Base-by-base conservation (phyloP, 2,797 vertebrate species). In the Argya squamiceps region DNA sequence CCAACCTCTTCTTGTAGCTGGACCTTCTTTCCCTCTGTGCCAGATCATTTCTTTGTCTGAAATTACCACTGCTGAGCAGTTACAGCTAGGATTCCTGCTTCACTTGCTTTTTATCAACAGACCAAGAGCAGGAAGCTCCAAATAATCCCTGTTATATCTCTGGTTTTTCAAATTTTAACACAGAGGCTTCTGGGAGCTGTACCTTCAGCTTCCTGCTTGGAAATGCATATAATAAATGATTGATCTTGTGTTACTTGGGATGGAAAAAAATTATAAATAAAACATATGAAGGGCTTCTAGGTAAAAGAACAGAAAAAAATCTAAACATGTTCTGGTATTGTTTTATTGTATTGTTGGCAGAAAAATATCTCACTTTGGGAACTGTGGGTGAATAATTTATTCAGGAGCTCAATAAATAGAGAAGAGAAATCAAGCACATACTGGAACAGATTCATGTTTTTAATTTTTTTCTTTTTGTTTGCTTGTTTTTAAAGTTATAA, bases 221-320 rank as follows among this genome's bases (percentile, higher is more conserved):
- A 93, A 95, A 86, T 80, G 67, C 52, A 89, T 29, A 73, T 86
- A 92, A 92, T 37, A 62, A 95, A 82, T 82, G 29, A 44, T 46
- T 84, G 68, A 76, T 84, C 92, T 89, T 84, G 9, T 88, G 32
- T 58, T 79, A 47, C 30, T 93, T 81, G 76, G 52, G 44, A 58
- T 30, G 5, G 47, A 41, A 89, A 88, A 88, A 92, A 92, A 37
- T 71, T 71, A 95, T 94, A 93, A 96, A 96, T 97, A 96, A 95
- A 96, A 88, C 64, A 92, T 83, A 63, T 10, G 2, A 91, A 85
- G 50, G 63, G 13, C 21, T 96, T 93, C 93, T 81, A 92, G 55
- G 79, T 86, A 86, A 93, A 80, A 77, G 32, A 82, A 82, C 11
- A 53, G 27, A 19, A 56, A 63, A 44, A 47, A 50, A 30, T 8